Percentiles rank a stretch among this genome's conserved stretches.
These are phyloP conservation scores for Sisor rabdophorus DNA, from an alignment of 2,113 vertebrate species.

Conservation along the genomic window DNA sequence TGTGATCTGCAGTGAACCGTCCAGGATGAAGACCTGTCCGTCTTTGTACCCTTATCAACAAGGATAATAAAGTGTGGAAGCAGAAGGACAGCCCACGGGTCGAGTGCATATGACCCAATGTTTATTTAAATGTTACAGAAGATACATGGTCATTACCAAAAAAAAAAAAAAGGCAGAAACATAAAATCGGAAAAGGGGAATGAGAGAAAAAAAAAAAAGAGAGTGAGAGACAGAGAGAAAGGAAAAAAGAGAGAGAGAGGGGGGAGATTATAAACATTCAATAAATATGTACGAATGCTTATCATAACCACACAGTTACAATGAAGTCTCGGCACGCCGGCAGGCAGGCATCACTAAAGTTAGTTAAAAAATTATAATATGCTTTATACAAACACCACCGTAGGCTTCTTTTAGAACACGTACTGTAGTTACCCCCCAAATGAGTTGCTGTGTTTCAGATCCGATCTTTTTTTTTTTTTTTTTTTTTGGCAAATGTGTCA, in stretches of 20 bases:
- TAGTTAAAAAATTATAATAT: conserved; percentile 82
- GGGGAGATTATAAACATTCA: conserved; percentile 79
- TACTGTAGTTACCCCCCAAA: conserved; percentile 58
- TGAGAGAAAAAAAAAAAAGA: no score
- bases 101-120: conserved; percentile 55
- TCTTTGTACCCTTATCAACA: no score
- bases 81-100: conserved; percentile 18
- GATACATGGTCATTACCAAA: conserved; percentile 87
- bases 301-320: conserved; percentile 75
- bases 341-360: conserved; percentile 71
- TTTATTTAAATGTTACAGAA: conserved; percentile 89
- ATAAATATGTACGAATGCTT: conserved; percentile 81
- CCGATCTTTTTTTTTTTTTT: not conserved
- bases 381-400: conserved; percentile 87
- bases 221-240: no score
- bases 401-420: conserved; percentile 69
- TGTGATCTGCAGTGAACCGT: no score
- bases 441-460: conserved; percentile 70
- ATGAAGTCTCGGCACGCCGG: conserved; percentile 79
- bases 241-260: conserved; percentile 41
- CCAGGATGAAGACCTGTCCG: no score
- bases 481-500: conserved; percentile 77
- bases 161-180: conserved; percentile 67
- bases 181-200: conserved; percentile 85
- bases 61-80: not conserved